Conservation (phyloP, 2,888 invertebrate species). For the Gortyna flavago region DNA sequence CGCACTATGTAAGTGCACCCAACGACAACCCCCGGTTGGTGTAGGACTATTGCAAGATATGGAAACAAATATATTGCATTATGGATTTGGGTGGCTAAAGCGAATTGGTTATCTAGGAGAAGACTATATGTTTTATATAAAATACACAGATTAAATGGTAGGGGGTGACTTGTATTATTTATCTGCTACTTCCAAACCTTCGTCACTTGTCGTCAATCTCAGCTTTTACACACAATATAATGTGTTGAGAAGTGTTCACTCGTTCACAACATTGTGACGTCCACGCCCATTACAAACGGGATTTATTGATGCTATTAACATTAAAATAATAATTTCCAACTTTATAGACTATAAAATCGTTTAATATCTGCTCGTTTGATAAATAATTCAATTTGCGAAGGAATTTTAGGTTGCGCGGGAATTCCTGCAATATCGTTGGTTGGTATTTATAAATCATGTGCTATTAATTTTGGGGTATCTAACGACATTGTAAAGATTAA, state of each 20-base stretch:
- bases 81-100: not conserved
- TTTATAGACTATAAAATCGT: conserved; percentile 87
- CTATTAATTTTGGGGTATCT: conserved; percentile 61
- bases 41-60: not conserved
- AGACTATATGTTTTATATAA: not conserved
- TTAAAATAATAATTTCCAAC: conserved; percentile 85
- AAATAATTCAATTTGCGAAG: conserved; percentile 83
- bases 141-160: not conserved
- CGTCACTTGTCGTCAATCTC: conserved; percentile 2
- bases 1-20: not conserved
- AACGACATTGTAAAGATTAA: conserved; percentile 15
- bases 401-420: conserved; percentile 65
- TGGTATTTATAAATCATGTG: conserved; percentile 51
- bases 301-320: conserved; percentile 87
- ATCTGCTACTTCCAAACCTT: not conserved
- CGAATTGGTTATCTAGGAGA: not conserved
- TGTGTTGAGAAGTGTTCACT: conserved; percentile 23
- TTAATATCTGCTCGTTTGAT: conserved; percentile 85
- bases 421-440: conserved; percentile 56
- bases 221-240: conserved; percentile 18
- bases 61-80: not conserved
- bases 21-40: not conserved
- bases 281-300: conserved; percentile 74
- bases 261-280: conserved; percentile 76
- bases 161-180: not conserved